phyloP scores from a whole-genome alignment of 2,113 vertebrate genomes.

The Nymphicus hollandicus region DNA sequence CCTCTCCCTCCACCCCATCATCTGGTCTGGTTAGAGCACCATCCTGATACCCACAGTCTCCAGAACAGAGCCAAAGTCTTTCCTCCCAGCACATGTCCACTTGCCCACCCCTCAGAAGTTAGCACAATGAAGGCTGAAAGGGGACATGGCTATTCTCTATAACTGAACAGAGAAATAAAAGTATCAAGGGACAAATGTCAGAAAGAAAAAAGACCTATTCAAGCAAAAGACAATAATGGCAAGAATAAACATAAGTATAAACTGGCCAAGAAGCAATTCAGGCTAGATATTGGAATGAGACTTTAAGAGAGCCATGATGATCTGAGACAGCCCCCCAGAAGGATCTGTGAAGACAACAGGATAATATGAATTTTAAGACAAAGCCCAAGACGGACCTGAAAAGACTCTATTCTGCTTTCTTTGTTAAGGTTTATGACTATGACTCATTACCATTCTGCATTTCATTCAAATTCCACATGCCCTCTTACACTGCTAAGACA shows the following conservation, averaged over 20 bases:
- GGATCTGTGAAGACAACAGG: neutral
- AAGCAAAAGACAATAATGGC: slow-evolving; percentile 47
- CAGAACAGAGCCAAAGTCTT: neutral
- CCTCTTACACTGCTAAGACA: slow-evolving; percentile 15
- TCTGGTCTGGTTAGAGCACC: neutral
- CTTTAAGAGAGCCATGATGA: neutral
- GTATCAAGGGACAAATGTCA: slow-evolving; percentile 40
- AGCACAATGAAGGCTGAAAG: neutral
- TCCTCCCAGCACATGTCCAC: neutral
- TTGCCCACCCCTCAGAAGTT: neutral
- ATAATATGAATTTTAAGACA: slow-evolving; percentile 27
- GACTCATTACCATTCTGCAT: slow-evolving; percentile 17
- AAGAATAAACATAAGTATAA: neutral
- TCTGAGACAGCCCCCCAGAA: slow-evolving; percentile 13
- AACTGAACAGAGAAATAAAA: slow-evolving; percentile 6
- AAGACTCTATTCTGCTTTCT: slow-evolving; percentile 6
- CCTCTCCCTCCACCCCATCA: neutral
- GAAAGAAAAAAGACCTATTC: slow-evolving; percentile 49
- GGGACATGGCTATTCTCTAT: neutral
- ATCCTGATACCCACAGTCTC: neutral
- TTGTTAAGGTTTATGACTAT: slow-evolving; percentile 32
- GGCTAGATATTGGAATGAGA: slow-evolving; percentile 22
- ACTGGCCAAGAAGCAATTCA: slow-evolving; percentile 18
- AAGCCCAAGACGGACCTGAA: neutral
- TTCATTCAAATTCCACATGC: slow-evolving; percentile 46